A percentile compares a stretch with the other conserved stretches of the same genome.
phyloP scores from a whole-genome alignment of 2,113 vertebrate genomes.

The Petrocephalus microphthalmus region DNA sequence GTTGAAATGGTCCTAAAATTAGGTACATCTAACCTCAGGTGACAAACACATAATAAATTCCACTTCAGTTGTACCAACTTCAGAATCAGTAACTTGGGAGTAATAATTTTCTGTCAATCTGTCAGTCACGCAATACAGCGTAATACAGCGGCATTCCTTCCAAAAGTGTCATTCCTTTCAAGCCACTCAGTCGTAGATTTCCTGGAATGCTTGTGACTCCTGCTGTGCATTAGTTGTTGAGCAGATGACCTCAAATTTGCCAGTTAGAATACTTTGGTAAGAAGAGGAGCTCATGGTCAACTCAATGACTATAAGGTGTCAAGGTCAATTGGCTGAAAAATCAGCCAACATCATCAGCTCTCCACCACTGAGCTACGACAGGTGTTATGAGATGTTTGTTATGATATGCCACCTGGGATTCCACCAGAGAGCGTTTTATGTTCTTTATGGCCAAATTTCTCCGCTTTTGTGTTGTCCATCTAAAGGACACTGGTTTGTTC shows the following conservation, averaged over 20 bases:
- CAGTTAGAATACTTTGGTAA: background rate
- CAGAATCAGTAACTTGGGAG: background rate
- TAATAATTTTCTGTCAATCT: background rate
- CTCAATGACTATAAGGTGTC: background rate
- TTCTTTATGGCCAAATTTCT: background rate
- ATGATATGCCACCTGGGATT: background rate
- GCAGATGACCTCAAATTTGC: background rate
- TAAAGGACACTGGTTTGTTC: background rate
- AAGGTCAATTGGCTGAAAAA: background rate
- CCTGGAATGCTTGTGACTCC: background rate
- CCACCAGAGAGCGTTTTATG: background rate
- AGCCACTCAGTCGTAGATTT: background rate
- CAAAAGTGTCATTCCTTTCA: background rate
- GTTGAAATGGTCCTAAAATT: background rate
- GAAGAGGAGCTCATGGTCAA: background rate
- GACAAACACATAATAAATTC: background rate
- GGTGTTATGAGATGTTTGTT: background rate
- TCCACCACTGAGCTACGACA: background rate
- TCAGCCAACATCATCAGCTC: background rate
- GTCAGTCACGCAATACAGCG: too few species aligned
- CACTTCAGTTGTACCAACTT: background rate
- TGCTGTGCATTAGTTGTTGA: background rate
- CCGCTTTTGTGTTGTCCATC: background rate
- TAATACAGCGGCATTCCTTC: too few species aligned
- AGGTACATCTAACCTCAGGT: background rate